These are phyloP conservation scores for Melikaiella ostensackeni DNA, from an alignment of 2,888 invertebrate species.

Conservation along the genomic window DNA sequence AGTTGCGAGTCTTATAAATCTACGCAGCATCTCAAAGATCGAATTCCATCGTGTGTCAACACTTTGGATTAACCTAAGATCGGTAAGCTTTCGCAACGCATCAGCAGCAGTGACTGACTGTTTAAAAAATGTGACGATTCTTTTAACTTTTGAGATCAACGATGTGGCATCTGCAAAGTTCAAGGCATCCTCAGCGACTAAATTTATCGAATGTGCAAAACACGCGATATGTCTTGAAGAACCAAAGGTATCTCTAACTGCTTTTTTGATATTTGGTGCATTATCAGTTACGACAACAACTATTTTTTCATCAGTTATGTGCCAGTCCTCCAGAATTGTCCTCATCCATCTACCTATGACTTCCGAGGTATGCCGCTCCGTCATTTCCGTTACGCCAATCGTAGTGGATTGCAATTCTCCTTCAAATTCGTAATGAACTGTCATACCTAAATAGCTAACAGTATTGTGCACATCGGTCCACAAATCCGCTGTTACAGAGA, in stretches of 20 bases:
- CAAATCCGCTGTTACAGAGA: constrained; percentile 46
- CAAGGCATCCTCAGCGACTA: no score
- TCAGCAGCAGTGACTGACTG: no score
- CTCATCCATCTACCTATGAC: constrained; percentile 27
- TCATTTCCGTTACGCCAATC: constrained; percentile 26
- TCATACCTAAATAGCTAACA: constrained; percentile 45
- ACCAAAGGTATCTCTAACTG: no score
- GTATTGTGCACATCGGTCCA: constrained; percentile 40
- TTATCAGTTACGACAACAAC: no score
- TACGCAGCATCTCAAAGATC: constrained; percentile 42
- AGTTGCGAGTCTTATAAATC: constrained; percentile 38
- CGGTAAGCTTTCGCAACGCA: not conserved
- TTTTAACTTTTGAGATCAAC: no score
- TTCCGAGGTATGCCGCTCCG: constrained; percentile 39
- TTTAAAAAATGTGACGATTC: no score
- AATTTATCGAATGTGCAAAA: no score
- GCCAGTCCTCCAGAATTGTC: constrained; percentile 34
- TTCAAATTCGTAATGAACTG: constrained; percentile 42
- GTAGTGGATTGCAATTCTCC: constrained; percentile 30
- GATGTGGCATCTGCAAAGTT: no score
- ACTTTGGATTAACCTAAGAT: constrained; percentile 41
- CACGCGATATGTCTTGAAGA: no score
- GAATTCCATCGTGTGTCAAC: constrained; percentile 48
- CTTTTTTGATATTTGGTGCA: no score
- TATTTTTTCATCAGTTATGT: no score